Evolutionary conservation across 2,888 invertebrate species (phyloP).

Genomic region (Dascillus cervinus): DNA sequence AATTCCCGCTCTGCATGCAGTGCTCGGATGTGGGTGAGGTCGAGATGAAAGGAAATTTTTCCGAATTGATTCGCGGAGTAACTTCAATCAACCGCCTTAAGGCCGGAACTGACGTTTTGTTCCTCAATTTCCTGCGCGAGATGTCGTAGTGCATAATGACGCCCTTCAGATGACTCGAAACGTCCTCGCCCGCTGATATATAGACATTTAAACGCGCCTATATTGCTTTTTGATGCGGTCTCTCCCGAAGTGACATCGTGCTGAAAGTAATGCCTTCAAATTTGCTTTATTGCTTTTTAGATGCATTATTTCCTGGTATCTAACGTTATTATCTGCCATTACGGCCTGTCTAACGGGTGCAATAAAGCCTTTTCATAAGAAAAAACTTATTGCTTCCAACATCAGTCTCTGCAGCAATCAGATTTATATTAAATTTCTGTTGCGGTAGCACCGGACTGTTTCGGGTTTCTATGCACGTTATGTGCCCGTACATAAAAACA

Average conservation of each 20-base stretch:
- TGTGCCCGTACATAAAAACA: no score
- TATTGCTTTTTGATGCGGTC: conserved; percentile 28
- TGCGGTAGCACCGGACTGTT: no score
- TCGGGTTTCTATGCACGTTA: no score
- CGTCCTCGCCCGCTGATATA: conserved; percentile 19
- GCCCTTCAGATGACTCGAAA: conserved; percentile 18
- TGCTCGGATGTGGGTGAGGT: conserved; percentile 10
- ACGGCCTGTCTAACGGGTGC: conserved; percentile 12
- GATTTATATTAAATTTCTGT: no score
- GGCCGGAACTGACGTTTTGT: conserved; percentile 29
- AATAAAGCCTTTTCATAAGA: no score
- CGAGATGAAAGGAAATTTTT: conserved; percentile 19
- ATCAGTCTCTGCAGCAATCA: no score
- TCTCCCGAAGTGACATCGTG: conserved; percentile 17
- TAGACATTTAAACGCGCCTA: conserved; percentile 24
- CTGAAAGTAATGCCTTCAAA: conserved; percentile 26
- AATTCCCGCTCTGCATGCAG: conserved; percentile 9
- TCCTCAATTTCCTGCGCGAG: conserved; percentile 28
- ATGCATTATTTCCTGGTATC: conserved; percentile 19
- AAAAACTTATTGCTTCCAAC: conserved; percentile 13
- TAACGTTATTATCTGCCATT: conserved; percentile 20
- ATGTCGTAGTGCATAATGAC: conserved; percentile 26
- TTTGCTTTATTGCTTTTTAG: conserved; percentile 26
- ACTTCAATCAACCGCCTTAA: conserved; percentile 23
- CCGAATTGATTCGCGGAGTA: conserved; percentile 22